A percentile compares a stretch with the other conserved stretches of the same genome.
Evolutionary conservation across 1,140 invertebrate genomes (phyloP).

Genomic region (Pseudomyrmex concolor): DNA sequence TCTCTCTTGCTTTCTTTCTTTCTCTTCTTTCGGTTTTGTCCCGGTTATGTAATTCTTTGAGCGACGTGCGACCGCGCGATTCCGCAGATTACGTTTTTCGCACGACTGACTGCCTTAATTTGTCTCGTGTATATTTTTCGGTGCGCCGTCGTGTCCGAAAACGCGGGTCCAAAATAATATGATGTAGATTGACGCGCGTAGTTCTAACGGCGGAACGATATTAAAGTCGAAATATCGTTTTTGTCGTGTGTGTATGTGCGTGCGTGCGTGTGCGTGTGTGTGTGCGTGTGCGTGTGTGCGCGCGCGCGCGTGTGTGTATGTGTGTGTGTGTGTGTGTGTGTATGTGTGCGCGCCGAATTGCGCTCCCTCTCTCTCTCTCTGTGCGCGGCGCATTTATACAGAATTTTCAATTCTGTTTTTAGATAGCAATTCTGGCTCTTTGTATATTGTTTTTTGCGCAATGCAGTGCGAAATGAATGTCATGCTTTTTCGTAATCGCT

Average conservation of each 20-base stretch:
- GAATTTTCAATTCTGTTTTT: slow-evolving; percentile 38
- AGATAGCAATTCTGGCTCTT: slow-evolving; percentile 11
- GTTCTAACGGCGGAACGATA: background rate
- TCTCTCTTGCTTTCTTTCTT: background rate
- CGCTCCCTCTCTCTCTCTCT: too few relatives aligned
- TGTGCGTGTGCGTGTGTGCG: too few relatives aligned
- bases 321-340: too few relatives aligned
- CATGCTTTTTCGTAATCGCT: slow-evolving; percentile 8
- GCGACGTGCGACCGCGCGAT: background rate
- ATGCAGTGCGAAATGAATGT: background rate
- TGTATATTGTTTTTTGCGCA: slow-evolving; percentile 31
- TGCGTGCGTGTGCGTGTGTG: too few relatives aligned
- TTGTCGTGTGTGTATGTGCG: background rate
- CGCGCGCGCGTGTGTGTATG: too few relatives aligned
- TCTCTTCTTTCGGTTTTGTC: background rate
- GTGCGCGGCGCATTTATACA: slow-evolving; percentile 3
- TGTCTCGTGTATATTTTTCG: background rate
- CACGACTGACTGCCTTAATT: background rate
- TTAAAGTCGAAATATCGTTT: slow-evolving; percentile 39
- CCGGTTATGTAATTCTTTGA: background rate
- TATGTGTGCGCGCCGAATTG: background rate
- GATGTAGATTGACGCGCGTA: slow-evolving; percentile 14
- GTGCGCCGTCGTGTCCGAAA: background rate
- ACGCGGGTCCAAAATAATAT: background rate
- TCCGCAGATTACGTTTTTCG: background rate